Evolutionary conservation across 2,888 invertebrate genomes (phyloP), one percentile per base, ranked within the genome.

Genomic region (Microctonus aethiopoides): DNA sequence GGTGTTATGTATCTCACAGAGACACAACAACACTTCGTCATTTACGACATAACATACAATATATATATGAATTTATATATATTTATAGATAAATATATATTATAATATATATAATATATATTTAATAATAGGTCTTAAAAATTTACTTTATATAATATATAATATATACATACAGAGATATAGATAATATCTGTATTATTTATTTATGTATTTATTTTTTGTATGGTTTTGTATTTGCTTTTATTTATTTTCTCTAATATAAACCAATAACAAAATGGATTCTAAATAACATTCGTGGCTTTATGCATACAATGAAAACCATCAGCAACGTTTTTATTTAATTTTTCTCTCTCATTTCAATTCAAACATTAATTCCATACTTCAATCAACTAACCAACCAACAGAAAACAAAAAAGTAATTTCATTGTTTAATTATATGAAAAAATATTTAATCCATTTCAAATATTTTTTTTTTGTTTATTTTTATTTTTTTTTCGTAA

Each of bases 261-360:
- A 78, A 82, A 83, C 80, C 79, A 80, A 76, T 84, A 85, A 85
- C 83, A 82, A 80, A 83, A 84, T 75, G 78, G 77, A 64, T 68
- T 70, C 82, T 85, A 82, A 84, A 83, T 85, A 86, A 86, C 83
- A 84, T 84, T 82, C 82, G 86, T 86, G 85, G 86, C 83, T 84
- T 83, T 82, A 78, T 82, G 80, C 83, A 78, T 81, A 77, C 81
- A 83, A 26, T 84, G 81, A 84, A 84, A 86, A 86, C 86, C n/a
- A 86, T 85, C 86, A 80, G 78, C 80, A 79, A 83, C 79, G 78
- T 81, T 80, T 79, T 78, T 61, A 10, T 46, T 29, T 10, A 77
- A 52, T 20, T 29, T 20, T 20, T 79, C 79, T 77, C 68, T 79
- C 78, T 77, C 67, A 79, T 77, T 79, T 80, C 79, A 73, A 78